Base-by-base conservation (phyloP, 2,888 invertebrate species). In the Epinotia ramella region DNA sequence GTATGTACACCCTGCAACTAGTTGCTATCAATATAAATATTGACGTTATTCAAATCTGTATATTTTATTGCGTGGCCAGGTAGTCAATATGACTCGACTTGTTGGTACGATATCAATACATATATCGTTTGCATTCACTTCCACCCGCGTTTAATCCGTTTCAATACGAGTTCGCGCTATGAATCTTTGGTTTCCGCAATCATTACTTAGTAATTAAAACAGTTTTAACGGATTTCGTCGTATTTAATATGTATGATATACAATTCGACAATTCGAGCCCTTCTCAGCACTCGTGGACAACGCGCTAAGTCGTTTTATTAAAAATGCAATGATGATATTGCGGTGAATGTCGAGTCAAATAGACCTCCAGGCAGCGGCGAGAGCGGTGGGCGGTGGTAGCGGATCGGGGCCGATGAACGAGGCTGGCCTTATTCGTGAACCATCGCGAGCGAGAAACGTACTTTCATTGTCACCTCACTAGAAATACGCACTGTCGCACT, bases 331-430 rank as follows among this genome's bases (percentile, higher is more conserved):
- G n/a, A 6, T 53, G n/a, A 53, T n/a, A 53, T 49, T 49, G 16
- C 16, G 53, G 53, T 7, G 53, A 53, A 53, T n/a, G 53, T 6
- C 6, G 53, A 53, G 53, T 53, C 13, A 53, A 53, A 53, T 53
- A n/a, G 53, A 7, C 53, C 53, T 53, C 53, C 7, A 79, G 79
- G 81, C 78, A 62, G 80, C 79, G 80, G 81, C 82, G 83, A 82
- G 81, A 75, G 81, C 79, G 81, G 81, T 80, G 81, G 81, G 76
- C 79, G 83, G 82, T 85, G 82, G 88, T 91, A 92, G 91, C 91
- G 92, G 86, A 90, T 87, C 87, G 91, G 88, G 94, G 94, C 91
- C 94, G 92, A 87, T 93, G 93, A 92, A 93, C 93, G 92, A 90
- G 73, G 84, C 88, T 92, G 93, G 93, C 94, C 94, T 93, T 92